Evolutionary conservation across 1,140 invertebrate species (phyloP).

Genomic region (Tenebrio molitor): DNA sequence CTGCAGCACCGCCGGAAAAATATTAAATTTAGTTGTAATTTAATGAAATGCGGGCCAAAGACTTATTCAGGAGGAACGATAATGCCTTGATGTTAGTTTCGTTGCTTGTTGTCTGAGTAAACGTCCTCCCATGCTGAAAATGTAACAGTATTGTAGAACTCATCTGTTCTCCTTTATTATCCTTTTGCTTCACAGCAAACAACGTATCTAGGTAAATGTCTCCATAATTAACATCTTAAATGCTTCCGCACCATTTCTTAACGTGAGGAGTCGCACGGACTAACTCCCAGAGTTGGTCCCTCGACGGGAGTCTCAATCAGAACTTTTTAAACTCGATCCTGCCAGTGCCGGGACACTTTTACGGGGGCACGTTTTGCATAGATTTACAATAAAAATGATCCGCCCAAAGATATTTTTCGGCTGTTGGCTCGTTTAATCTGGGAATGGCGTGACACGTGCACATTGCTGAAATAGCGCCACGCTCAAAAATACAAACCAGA

Average conservation of each 20-base stretch:
- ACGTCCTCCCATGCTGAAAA: slow-evolving; percentile 19
- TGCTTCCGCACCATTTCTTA: slow-evolving; percentile 25
- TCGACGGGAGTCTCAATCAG: background rate
- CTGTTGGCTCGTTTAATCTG: background rate
- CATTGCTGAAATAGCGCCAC: too few species aligned
- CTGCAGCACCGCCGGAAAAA: too few species aligned
- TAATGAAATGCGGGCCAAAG: slow-evolving; percentile 2
- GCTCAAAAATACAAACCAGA: background rate
- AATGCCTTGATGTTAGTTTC: slow-evolving; percentile 13
- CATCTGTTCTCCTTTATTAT: slow-evolving; percentile 34
- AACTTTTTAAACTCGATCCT: background rate
- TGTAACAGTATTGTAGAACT: slow-evolving; percentile 37
- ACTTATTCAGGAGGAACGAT: slow-evolving; percentile 17
- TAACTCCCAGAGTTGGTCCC: background rate
- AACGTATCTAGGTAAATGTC: slow-evolving; percentile 36
- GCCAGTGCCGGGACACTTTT: background rate
- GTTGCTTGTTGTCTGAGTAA: slow-evolving; percentile 28
- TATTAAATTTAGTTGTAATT: slow-evolving; percentile 15
- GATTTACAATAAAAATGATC: background rate
- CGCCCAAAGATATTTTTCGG: background rate
- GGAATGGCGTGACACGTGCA: background rate
- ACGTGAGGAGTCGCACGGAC: background rate
- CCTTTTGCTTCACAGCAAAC: slow-evolving; percentile 21
- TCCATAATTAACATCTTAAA: slow-evolving; percentile 40
- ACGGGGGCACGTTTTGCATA: too few species aligned